A percentile compares a stretch with the other conserved stretches of the same genome.
phyloP scores from a whole-genome alignment of 1,140 invertebrate species.

The Carposina sasakii region DNA sequence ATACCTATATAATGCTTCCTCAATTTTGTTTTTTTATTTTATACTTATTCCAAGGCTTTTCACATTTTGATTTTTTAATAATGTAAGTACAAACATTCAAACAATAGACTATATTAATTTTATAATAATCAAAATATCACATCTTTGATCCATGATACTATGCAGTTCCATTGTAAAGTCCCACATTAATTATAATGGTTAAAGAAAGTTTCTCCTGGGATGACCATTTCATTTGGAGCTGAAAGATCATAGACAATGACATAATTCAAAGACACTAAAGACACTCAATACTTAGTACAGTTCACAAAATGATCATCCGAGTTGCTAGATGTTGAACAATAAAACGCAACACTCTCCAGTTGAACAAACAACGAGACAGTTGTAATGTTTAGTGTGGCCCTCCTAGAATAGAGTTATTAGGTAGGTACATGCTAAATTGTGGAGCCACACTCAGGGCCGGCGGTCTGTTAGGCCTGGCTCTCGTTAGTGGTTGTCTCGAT shows the following conservation, averaged over 20 bases:
- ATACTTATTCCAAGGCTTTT: not conserved
- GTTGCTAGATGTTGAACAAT: no score
- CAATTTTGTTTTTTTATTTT: constrained; percentile 13
- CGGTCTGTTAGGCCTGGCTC: constrained; percentile 61
- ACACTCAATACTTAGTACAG: no score
- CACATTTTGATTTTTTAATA: constrained; percentile 5
- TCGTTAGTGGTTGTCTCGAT: constrained; percentile 65
- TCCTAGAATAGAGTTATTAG: constrained; percentile 42
- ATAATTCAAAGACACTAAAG: no score
- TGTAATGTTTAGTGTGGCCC: constrained; percentile 40
- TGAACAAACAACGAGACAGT: constrained; percentile 39
- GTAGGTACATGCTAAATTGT: constrained; percentile 36
- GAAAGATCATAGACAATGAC: no score
- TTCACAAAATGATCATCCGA: no score
- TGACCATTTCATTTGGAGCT: constrained; percentile 18
- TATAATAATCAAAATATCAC: constrained; percentile 63
- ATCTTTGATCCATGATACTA: constrained; percentile 60
- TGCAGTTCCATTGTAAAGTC: constrained; percentile 51
- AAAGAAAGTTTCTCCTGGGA: constrained; percentile 22
- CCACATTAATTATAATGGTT: constrained; percentile 24
- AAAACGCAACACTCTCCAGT: constrained; percentile 39
- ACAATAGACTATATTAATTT: constrained; percentile 46
- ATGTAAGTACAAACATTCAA: constrained; percentile 23
- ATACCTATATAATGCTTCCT: not conserved
- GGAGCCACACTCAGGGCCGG: constrained; percentile 37